Evolutionary conservation across 2,113 vertebrate species (phyloP), one percentile per base, ranked within the genome.

Genomic region (Nibea albiflora): DNA sequence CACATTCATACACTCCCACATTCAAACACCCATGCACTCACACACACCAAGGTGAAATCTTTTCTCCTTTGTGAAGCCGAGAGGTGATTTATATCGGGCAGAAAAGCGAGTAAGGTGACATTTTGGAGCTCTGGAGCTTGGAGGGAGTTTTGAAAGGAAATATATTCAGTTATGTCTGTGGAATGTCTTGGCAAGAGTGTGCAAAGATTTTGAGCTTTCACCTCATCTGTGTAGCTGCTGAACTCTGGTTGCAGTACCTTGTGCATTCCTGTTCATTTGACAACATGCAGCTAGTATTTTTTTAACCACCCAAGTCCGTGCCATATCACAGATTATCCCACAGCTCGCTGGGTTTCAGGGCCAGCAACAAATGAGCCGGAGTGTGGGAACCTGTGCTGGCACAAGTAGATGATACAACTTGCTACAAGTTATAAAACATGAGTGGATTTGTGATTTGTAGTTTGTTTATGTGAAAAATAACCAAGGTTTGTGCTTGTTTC

Each of bases 131-230:
- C 66, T 60, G 52, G 20, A 82, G 78, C 76, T 88, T 15, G 15
- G 76, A 76, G 52, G 49, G 39, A 44, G 66, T 74, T 84, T 74
- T 90, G 76, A 90, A 81, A 86, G 81, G 72, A 84, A 89, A 89
- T 61, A 81, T 80, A 80, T 88, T 85, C 79, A 88, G 78, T 80
- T 82, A 52, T 79, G 69, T 73, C 71, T 73, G 66, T 84, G 88
- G 87, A 91, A 92, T 90, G 85, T 83, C 72, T 92, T 67, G 61
- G 71, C 67, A 74, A 70, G 73, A 82, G 66, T 86, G 66, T 60
- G 88, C 79, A 88, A 62, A 24, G 78, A 78, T 73, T 82, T 62
- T 83, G 44, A 88, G 85, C 86, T 81, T 68, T 87, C 62, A 62
- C 64, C 81, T 86, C 81, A 28, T 78, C 47, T 77, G 69, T 56